phyloP scores from a whole-genome alignment of 2,888 invertebrate genomes.

The Boloria euphrosyne region DNA sequence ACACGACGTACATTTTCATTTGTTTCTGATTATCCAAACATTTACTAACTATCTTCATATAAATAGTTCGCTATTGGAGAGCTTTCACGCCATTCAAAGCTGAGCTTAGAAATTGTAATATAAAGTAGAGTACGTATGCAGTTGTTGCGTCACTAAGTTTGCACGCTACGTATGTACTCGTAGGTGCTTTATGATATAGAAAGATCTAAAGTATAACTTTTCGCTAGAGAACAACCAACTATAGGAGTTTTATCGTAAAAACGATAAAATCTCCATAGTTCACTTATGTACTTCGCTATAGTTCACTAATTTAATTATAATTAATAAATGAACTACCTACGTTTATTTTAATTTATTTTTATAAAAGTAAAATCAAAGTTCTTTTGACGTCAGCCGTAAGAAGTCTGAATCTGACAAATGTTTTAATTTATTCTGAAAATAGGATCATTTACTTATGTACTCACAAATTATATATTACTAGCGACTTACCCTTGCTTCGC shows the following conservation, averaged over 20 bases:
- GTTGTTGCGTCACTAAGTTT: conserved; percentile 33
- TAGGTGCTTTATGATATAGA: conserved; percentile 8
- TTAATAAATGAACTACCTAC: no score
- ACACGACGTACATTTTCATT: conserved; percentile 13
- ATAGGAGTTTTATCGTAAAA: background rate
- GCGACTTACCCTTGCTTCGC: no score
- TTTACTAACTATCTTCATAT: conserved; percentile 33
- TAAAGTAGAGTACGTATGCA: conserved; percentile 34
- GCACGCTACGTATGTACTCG: conserved; percentile 15
- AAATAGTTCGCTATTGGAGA: conserved; percentile 37
- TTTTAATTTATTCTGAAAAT: no score
- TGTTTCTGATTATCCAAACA: conserved; percentile 28
- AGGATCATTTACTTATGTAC: no score
- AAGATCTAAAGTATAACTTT: conserved; percentile 15
- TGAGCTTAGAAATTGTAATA: conserved; percentile 37
- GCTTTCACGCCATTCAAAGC: conserved; percentile 41
- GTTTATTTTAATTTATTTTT: no score
- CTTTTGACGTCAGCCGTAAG: no score
- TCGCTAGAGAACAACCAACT: background rate
- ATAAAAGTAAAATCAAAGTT: no score
- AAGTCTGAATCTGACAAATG: no score
- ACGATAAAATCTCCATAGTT: background rate
- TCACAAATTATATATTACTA: background rate
- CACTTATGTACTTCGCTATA: no score
- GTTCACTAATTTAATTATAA: no score